A percentile compares a stretch with the other conserved stretches of the same genome.
Evolutionary conservation across 1,140 invertebrate genomes (phyloP).

Genomic region (Lasioglossum albipes): DNA sequence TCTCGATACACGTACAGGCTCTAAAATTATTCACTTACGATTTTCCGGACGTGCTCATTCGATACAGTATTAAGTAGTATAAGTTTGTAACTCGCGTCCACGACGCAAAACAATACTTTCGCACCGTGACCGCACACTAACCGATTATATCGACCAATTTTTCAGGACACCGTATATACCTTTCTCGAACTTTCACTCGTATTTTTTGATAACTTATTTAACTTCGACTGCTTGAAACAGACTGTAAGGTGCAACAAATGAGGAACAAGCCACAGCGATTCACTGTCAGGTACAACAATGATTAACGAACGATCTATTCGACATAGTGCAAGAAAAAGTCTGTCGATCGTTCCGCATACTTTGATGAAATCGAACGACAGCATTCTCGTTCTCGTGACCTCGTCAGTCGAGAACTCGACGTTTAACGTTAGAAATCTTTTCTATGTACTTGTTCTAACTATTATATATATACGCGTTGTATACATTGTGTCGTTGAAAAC

Average conservation of each 20-base stretch:
- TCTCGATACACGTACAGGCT: neutral
- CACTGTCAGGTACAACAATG: neutral
- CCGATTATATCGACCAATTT: conserved; percentile 13
- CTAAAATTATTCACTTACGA: neutral
- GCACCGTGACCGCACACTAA: conserved; percentile 1
- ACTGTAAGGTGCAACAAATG: neutral
- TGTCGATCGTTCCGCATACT: neutral
- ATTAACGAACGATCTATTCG: neutral
- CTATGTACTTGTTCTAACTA: neutral
- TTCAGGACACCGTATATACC: neutral
- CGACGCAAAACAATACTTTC: neutral
- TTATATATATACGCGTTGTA: neutral
- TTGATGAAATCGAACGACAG: neutral
- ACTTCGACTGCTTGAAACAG: neutral
- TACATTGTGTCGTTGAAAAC: neutral
- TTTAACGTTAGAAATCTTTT: neutral
- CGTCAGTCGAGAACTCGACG: neutral
- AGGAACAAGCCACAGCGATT: neutral
- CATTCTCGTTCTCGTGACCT: neutral
- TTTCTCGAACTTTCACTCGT: conserved; percentile 6
- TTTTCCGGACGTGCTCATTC: too few relatives aligned
- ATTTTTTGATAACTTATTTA: conserved; percentile 12
- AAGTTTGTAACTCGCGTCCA: too few relatives aligned
- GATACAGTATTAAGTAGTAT: too few relatives aligned
- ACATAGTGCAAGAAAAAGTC: neutral